Evolutionary conservation across 2,797 vertebrate genomes (phyloP).

Genomic region (Apodemus agrarius): DNA sequence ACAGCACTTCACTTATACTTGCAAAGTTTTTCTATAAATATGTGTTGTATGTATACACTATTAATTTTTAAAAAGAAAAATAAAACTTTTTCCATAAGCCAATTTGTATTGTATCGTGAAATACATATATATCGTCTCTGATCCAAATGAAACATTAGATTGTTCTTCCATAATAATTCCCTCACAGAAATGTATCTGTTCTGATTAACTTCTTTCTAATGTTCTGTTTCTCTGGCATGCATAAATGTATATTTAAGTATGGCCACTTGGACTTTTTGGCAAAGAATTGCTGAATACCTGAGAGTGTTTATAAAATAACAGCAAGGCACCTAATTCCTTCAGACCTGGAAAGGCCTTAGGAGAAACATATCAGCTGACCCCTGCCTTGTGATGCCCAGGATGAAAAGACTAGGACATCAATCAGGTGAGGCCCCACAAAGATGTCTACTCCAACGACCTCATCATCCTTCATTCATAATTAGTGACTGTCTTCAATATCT

Average conservation of each 20-base stretch:
- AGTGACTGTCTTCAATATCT: neutral
- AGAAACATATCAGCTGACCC: neutral
- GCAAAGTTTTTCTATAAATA: conserved; percentile 14
- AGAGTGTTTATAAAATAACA: conserved; percentile 44
- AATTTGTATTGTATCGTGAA: conserved; percentile 35
- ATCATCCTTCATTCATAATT: conserved; percentile 31
- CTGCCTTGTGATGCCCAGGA: neutral
- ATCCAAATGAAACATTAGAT: conserved; percentile 39
- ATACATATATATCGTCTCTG: conserved; percentile 21
- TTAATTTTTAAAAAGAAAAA: neutral
- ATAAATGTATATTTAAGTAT: neutral
- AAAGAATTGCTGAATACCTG: conserved; percentile 39
- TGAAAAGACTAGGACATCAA: conserved; percentile 4
- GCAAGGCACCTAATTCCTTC: neutral
- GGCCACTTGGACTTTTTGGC: neutral
- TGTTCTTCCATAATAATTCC: conserved; percentile 28
- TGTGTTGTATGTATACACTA: neutral
- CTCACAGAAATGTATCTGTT: neutral
- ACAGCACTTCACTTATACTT: neutral
- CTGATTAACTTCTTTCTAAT: neutral
- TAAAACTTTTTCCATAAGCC: conserved; percentile 25
- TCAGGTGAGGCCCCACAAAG: neutral
- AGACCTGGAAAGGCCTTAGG: neutral
- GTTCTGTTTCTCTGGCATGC: neutral
- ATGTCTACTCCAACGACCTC: neutral